Conservation (phyloP, 2,113 vertebrate genomes). For the Stomatorhinus ivindoensis region DNA sequence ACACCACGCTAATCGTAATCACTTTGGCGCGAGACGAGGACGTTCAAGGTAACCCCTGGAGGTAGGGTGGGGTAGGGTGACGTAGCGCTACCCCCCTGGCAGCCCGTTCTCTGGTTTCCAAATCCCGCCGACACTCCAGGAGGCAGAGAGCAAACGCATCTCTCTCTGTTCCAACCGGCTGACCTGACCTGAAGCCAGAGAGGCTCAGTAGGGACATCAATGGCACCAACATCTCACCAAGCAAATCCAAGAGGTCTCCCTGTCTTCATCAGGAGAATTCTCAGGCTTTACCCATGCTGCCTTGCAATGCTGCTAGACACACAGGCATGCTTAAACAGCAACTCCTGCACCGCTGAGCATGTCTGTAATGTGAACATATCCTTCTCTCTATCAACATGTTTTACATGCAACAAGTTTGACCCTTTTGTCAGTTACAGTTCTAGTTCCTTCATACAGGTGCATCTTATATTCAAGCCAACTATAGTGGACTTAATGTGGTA, state of each 20-base stretch:
- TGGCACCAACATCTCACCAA: neutral
- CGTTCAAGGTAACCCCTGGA: conserved; percentile 59
- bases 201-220: neutral
- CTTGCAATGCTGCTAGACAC: neutral
- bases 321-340: neutral
- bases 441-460: neutral
- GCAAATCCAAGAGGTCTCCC: neutral
- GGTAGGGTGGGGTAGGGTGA: conserved; percentile 30
- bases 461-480: neutral
- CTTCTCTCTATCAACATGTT: neutral
- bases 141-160: neutral
- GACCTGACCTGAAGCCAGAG: neutral
- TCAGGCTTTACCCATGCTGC: neutral
- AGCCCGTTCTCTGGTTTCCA: neutral
- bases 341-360: neutral
- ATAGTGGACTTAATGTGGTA: neutral
- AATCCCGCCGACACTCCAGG: neutral
- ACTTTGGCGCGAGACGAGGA: conserved; percentile 62
- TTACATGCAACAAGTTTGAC: neutral
- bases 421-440: neutral
- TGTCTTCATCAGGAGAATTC: neutral
- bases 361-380: neutral
- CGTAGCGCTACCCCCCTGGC: no score
- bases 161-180: neutral
- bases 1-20: conserved; percentile 64